Evolutionary conservation across 2,797 vertebrate species (phyloP).

Genomic region (Squalus acanthias): DNA sequence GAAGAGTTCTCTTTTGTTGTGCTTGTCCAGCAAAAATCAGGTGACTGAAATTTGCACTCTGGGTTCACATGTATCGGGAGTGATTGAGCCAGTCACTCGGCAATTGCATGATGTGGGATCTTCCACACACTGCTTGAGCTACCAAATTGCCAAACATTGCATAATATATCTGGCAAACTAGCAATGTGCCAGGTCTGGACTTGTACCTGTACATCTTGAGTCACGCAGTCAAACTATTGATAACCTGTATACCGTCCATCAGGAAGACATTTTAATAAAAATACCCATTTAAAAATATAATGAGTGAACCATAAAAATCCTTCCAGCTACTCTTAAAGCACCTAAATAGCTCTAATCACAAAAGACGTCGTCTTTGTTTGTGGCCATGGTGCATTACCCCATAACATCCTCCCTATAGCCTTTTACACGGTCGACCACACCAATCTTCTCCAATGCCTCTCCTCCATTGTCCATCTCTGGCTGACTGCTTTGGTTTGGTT

Average conservation of each 20-base stretch:
- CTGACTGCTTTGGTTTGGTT: not conserved
- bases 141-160: not conserved
- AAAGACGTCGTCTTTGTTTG: not conserved
- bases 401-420: too few species aligned
- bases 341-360: not conserved
- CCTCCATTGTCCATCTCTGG: not conserved
- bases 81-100: not conserved
- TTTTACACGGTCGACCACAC: not conserved
- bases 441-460: not conserved
- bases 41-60: not conserved
- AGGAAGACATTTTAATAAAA: not conserved
- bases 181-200: not conserved
- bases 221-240: not conserved
- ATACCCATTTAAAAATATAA: not conserved
- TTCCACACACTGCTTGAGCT: not conserved
- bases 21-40: not conserved
- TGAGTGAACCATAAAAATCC: not conserved
- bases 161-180: not conserved
- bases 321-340: not conserved
- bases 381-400: not conserved
- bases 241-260: not conserved
- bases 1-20: not conserved
- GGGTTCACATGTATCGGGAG: not conserved
- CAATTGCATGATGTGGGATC: not conserved
- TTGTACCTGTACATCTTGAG: not conserved